These are phyloP conservation scores for Heliconius himera DNA, from an alignment of 1,140 invertebrate genomes.

Conservation along the genomic window DNA sequence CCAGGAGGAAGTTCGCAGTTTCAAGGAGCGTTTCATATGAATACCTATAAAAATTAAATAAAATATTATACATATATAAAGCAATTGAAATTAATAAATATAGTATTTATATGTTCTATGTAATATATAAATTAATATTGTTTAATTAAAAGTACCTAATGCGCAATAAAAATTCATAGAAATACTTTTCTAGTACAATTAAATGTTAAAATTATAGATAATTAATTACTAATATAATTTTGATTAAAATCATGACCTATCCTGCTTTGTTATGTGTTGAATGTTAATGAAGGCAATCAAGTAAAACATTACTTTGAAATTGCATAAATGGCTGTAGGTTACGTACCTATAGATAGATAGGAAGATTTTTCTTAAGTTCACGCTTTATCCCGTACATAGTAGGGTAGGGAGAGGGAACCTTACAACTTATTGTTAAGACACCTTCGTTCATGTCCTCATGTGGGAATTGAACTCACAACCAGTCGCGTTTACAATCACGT, in stretches of 20 bases:
- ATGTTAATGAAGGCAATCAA: conserved; percentile 3
- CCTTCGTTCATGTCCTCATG: too few species aligned
- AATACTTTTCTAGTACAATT: not conserved
- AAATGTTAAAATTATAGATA: not conserved
- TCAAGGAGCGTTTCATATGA: conserved; percentile 91
- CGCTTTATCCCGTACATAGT: too few species aligned
- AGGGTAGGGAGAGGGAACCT: too few species aligned
- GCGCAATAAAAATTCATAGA: not conserved
- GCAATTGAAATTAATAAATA: too few species aligned
- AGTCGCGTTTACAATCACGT: too few species aligned
- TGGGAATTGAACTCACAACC: too few species aligned
- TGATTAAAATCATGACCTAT: conserved; percentile 1
- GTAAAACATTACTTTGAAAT: too few species aligned
- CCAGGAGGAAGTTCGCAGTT: conserved; percentile 89
- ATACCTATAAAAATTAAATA: conserved; percentile 83
- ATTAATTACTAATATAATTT: not conserved
- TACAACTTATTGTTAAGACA: too few species aligned
- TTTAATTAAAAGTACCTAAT: not conserved
- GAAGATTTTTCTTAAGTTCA: not conserved
- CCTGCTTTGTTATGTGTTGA: not conserved
- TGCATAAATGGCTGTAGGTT: not conserved
- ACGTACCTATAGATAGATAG: not conserved
- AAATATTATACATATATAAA: not conserved
- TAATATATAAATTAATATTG: too few species aligned
- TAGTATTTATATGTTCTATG: too few species aligned